A percentile compares a stretch with the other conserved stretches of the same genome.
Evolutionary conservation across 64 coral and sea anemone species (phyloP).

Genomic region (Exaiptasia diaphana): DNA sequence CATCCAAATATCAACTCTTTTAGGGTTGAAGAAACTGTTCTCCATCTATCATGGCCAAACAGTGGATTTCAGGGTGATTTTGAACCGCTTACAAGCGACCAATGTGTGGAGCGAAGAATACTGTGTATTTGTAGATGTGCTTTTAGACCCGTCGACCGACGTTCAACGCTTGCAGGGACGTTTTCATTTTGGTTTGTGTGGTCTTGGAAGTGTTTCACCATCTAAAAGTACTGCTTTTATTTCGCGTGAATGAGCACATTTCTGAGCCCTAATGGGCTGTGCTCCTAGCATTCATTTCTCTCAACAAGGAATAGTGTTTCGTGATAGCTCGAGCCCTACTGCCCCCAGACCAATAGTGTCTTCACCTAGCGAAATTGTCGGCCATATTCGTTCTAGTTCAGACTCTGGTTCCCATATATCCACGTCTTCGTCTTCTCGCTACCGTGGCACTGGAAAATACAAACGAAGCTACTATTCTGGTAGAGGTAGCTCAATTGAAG

Average conservation of each 20-base stretch:
- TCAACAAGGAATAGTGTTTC: conserved; percentile 97
- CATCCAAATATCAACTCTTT: conserved; percentile 32
- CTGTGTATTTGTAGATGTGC: conserved; percentile 6
- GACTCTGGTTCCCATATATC: conserved; percentile 94
- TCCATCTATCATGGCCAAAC: conserved; percentile 2
- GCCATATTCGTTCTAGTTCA: conserved; percentile 98
- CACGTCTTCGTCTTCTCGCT: conserved; percentile 81
- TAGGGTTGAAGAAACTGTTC: conserved; percentile 3
- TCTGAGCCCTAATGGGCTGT: conserved; percentile 95
- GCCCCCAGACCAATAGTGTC: conserved; percentile 83
- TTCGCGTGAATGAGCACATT: conserved; percentile 63
- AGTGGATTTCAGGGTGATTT: conserved; percentile 10
- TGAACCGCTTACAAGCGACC: conserved; percentile 11
- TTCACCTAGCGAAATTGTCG: conserved; percentile 96
- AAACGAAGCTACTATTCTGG: conserved; percentile 84
- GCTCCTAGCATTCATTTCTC: conserved; percentile 99
- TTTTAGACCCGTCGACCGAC: conserved; percentile 12
- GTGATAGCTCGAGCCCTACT: conserved; percentile 90
- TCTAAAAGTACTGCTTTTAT: conserved; percentile 3
- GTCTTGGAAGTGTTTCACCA: conserved; percentile 7
- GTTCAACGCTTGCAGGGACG: conserved; percentile 11
- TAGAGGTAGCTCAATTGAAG: conserved; percentile 89
- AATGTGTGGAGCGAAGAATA: neutral
- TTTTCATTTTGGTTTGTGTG: conserved; percentile 20
- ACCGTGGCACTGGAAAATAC: conserved; percentile 67